Base-by-base conservation (phyloP, 2,888 invertebrate genomes). In the Scaptodrosophila latifasciaeformis region DNA sequence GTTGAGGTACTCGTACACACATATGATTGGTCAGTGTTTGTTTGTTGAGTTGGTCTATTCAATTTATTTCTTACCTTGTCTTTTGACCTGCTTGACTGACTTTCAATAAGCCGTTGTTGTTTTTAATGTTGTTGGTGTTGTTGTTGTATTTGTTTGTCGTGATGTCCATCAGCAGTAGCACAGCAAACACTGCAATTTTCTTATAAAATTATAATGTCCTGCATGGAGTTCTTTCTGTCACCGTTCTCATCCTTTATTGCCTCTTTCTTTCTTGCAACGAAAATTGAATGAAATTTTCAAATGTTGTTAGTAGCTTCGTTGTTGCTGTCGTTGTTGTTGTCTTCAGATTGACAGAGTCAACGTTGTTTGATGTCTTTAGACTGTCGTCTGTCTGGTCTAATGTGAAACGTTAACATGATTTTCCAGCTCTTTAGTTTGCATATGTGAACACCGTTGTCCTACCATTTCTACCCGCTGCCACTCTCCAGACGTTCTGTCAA, bases 181-280 rank as follows among this genome's bases (percentile, higher is more conserved):
- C 49, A 53, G 61, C 66, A 67, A 60, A 57, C 51, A 64, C 62
- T 67, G 75, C 72, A 75, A 70, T 78, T 75, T 75, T 75, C 78
- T 72, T 75, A 78, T 75, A 69, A 78, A 72, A 75, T 72, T 66
- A 72, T 72, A 70, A 75, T 75, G 72, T 66, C 54, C 70, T 65
- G 54, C 54, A 50, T 42, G 59, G 62, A 54, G 56, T 72, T 60
- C 53, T 62, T 44, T 45, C 35, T 15, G 15, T 6, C 37, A 9
- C 17, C 4, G 0, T 24, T 24, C 24, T 3, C 37, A 17, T 58
- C 3, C 45, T 31, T 31, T 42, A 17, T 13, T 37, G 37, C 37
- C 17, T 21, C 21, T 29, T 61, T 42, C 62, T 66, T 49, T 56
- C 44, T 52, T 61, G 65, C 70, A 62, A 61, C 61, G 62, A 65